Evolutionary conservation across 2,888 invertebrate genomes (phyloP), one percentile per base, ranked within the genome.

Genomic region (Tholera decimalis): DNA sequence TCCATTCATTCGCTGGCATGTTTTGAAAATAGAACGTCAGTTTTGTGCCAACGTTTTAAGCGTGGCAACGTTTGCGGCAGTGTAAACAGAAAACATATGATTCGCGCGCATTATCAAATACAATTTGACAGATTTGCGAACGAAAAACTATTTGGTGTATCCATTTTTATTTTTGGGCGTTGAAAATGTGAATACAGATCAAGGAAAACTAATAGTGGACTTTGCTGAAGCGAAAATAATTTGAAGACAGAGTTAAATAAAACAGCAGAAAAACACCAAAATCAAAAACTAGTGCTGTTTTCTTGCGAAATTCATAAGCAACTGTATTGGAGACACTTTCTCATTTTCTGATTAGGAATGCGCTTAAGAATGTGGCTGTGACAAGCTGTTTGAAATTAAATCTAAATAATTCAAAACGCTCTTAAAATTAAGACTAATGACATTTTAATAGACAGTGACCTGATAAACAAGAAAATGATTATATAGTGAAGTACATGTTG

Each of bases 31-130:
- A 88, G 89, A 86, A 79, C 81, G 61, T 58, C 60, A 43, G 71
- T 62, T 60, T 69, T 66, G 81, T 88, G 88, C 88, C 88, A 88
- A 84, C 73, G 70, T 70, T 75, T 71, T 50, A 74, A 73, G 70
- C 58, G 77, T 77, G 71, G 60, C 64, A 61, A 71, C 62, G 64
- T 53, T 60, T 51, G 57, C 44, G 49, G 35, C 68, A 61, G 63
- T 84, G 85, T 88, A 88, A 88, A 88, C 85, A 88, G 47, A 85
- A 86, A 85, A 86, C 86, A 86, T 84, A 68, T 88, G 85, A 79
- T 79, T 72, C 67, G 65, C 65, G 73, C 73, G 54, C 56, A 72
- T 72, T 72, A 72, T 46, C 50, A 54, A 68, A 46, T 20, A 22
- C 2, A 20, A 9, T 33, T 33, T 55, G 55, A 63, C 51, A 61